Conservation (phyloP, 2,888 invertebrate genomes). For the Lutraria lutraria region DNA sequence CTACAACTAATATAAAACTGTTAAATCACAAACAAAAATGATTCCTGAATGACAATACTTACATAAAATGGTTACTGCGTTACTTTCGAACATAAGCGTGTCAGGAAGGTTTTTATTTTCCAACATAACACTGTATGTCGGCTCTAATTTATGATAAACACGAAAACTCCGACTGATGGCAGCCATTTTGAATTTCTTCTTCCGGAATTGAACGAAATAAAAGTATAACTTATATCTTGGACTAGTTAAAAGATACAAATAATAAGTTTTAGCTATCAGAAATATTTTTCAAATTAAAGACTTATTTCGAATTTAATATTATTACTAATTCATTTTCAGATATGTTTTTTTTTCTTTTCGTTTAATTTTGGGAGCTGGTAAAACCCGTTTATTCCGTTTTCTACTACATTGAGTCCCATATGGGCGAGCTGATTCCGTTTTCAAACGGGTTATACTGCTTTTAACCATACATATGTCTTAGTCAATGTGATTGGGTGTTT, state of each 20-base stretch:
- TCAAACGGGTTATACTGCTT: too few relatives aligned
- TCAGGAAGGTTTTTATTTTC: constrained; percentile 95
- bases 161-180: constrained; percentile 97
- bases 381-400: too few relatives aligned
- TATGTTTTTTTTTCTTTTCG: too few relatives aligned
- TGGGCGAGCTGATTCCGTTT: too few relatives aligned
- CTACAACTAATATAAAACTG: background rate
- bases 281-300: too few relatives aligned
- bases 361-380: too few relatives aligned
- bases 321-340: too few relatives aligned
- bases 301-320: too few relatives aligned
- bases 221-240: background rate
- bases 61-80: constrained; percentile 95
- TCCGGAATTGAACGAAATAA: constrained; percentile 42
- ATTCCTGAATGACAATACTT: constrained; percentile 86
- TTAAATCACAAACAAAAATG: constrained; percentile 88
- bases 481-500: constrained; percentile 11
- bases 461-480: background rate
- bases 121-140: constrained; percentile 95
- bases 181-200: constrained; percentile 91
- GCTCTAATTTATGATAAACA: constrained; percentile 94
- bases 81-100: constrained; percentile 96
- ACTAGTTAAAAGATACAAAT: too few relatives aligned
- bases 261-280: too few relatives aligned
- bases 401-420: too few relatives aligned